These are phyloP conservation scores for Monodelphis domestica DNA, from an alignment of 2,797 vertebrate species.

Conservation along the genomic window DNA sequence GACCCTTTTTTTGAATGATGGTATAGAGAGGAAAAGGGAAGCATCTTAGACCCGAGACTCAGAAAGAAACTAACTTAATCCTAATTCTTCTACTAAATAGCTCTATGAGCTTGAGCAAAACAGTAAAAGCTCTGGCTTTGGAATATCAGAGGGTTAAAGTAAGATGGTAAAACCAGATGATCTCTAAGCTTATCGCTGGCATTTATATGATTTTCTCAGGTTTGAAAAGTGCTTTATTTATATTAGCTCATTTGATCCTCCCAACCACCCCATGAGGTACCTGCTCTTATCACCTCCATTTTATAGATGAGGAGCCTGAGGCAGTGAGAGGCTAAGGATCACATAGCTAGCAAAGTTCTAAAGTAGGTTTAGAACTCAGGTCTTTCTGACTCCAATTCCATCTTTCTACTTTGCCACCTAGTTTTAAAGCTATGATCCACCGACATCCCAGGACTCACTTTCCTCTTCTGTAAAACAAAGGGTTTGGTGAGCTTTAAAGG, in stretches of 20 bases:
- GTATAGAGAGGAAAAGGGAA: background rate
- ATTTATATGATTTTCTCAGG: background rate
- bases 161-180: background rate
- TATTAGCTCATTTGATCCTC: background rate
- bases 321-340: background rate
- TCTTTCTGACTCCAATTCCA: background rate
- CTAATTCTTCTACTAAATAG: background rate
- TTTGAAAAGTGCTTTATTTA: background rate
- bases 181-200: background rate
- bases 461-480: background rate
- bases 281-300: background rate
- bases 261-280: background rate
- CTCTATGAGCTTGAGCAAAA: background rate
- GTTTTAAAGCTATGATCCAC: background rate
- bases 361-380: background rate
- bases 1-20: background rate
- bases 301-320: background rate
- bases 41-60: background rate
- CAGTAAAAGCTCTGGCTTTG: background rate
- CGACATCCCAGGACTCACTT: background rate
- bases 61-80: background rate
- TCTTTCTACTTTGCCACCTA: background rate
- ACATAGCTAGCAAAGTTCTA: background rate
- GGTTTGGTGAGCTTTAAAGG: background rate
- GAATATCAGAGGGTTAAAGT: background rate